Base-by-base conservation (phyloP, 2,797 vertebrate genomes). In the Propithecus deckenii region DNA sequence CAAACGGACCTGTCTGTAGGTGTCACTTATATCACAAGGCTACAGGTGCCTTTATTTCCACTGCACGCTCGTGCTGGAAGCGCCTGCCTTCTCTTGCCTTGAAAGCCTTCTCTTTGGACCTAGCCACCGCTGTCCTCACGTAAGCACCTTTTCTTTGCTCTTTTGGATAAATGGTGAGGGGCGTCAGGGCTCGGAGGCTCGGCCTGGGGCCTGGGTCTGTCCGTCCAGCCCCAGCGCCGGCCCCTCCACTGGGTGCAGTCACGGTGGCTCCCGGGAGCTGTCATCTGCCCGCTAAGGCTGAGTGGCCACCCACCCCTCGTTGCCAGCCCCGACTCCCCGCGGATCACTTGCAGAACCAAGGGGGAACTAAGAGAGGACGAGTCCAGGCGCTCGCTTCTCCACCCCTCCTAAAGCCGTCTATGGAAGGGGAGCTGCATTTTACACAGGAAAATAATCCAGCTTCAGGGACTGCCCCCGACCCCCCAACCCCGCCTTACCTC, bases 1-100 rank as follows among this genome's bases (percentile, higher is more conserved):
- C 98, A 98, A 98, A 98, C 97, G 2, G 98, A 98, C 98, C 98
- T 98, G 98, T 98, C 98, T 98, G 97, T 97, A 97, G 97, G 92
- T 98, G 97, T 98, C 98, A 98, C 92, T 89, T 97, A 93, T 98
- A 98, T 98, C 98, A 95, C 96, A 97, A 88, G 97, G 94, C 97
- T 97, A 96, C 97, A 98, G 98, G 98, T 97, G 97, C 85, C 97
- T 98, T 97, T 97, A 97, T 96, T 98, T 98, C 95, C 97, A 91
- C 96, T 86, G 96, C 50, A 55, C 38, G 17, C 76, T 52, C 65
- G 96, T 87, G 96, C 95, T 86, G 94, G 97, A 96, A 98, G 94
- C 67, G 69, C 94, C 74, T 92, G 97, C 89, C 94, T 97, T 48
- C 92, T 86, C 86, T 85, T 96, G 96, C 93, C 94, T 96, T 93